phyloP scores from a whole-genome alignment of 2,888 invertebrate genomes.

The Aphodius sticticus region DNA sequence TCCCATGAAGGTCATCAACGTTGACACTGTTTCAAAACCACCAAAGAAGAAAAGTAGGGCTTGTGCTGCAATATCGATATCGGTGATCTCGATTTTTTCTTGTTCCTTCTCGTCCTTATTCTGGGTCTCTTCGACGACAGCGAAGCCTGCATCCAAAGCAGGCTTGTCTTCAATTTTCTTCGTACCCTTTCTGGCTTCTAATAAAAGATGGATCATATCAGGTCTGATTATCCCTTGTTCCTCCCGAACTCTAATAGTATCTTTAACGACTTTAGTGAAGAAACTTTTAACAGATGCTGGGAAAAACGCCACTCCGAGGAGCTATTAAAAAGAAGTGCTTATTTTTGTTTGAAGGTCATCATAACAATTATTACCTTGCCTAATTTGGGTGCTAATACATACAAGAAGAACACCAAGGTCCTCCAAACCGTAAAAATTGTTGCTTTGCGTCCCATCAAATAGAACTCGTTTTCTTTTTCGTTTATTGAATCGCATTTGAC shows the following conservation, averaged over 20 bases:
- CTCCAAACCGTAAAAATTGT: conserved; percentile 53
- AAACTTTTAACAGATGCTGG: conserved; percentile 32
- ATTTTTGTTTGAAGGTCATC: not conserved
- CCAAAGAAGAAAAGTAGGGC: conserved; percentile 62
- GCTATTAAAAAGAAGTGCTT: conserved; percentile 13
- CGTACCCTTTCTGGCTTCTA: conserved; percentile 61
- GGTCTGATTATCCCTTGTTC: conserved; percentile 60
- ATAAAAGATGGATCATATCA: conserved; percentile 66
- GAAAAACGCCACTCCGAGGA: conserved; percentile 25
- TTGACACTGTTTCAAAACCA: conserved; percentile 61
- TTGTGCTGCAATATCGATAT: conserved; percentile 67
- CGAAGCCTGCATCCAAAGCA: conserved; percentile 46
- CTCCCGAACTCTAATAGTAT: conserved; percentile 50
- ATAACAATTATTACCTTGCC: conserved; percentile 26
- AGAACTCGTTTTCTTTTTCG: conserved; percentile 63
- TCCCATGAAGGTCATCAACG: conserved; percentile 60
- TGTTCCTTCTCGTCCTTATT: conserved; percentile 31
- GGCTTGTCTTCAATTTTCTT: conserved; percentile 47
- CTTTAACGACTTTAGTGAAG: conserved; percentile 40
- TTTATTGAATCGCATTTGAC: conserved; percentile 62
- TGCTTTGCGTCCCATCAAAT: conserved; percentile 59
- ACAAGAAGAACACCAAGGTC: conserved; percentile 23
- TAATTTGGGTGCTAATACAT: conserved; percentile 28
- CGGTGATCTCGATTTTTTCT: conserved; percentile 46
- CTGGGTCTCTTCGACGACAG: conserved; percentile 49